phyloP scores from a whole-genome alignment of 1,140 invertebrate species.

The Episyrphus balteatus region DNA sequence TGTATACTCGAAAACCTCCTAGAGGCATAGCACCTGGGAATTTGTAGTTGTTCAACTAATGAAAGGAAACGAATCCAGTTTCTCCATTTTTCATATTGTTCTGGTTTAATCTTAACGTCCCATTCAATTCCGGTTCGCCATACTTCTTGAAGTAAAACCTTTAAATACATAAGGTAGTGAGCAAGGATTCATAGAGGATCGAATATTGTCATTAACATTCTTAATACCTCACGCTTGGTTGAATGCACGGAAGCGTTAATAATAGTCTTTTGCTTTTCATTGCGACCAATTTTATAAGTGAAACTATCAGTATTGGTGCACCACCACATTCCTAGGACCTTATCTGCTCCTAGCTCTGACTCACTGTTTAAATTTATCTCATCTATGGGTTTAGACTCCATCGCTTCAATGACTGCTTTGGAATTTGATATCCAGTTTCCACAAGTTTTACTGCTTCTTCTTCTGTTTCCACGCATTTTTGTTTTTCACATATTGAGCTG shows the following conservation, averaged over 20 bases:
- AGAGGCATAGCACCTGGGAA: slow-evolving; percentile 1
- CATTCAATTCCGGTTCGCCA: slow-evolving; percentile 8
- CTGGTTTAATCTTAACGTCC: slow-evolving; percentile 6
- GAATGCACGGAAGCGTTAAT: not conserved
- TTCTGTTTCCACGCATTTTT: slow-evolving; percentile 17
- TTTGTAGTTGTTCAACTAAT: not conserved
- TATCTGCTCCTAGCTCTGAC: not conserved
- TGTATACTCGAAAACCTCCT: not conserved
- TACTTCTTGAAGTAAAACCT: slow-evolving; percentile 12
- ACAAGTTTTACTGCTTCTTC: slow-evolving; percentile 13
- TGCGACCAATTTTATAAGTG: too few species aligned
- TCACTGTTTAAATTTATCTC: not conserved
- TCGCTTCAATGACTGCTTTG: not conserved
- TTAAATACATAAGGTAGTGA: slow-evolving; percentile 2
- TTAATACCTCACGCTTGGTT: slow-evolving; percentile 10
- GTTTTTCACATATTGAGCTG: slow-evolving; percentile 27
- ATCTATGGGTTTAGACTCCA: not conserved
- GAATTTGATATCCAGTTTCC: slow-evolving; percentile 6
- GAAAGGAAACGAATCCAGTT: not conserved
- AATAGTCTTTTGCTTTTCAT: too few species aligned
- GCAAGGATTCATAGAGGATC: slow-evolving; percentile 13
- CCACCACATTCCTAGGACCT: not conserved
- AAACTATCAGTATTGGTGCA: too few species aligned
- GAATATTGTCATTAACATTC: slow-evolving; percentile 12
- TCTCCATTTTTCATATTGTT: slow-evolving; percentile 1